Conservation (phyloP, 2,888 invertebrate genomes). For the Athetis lepigone region DNA sequence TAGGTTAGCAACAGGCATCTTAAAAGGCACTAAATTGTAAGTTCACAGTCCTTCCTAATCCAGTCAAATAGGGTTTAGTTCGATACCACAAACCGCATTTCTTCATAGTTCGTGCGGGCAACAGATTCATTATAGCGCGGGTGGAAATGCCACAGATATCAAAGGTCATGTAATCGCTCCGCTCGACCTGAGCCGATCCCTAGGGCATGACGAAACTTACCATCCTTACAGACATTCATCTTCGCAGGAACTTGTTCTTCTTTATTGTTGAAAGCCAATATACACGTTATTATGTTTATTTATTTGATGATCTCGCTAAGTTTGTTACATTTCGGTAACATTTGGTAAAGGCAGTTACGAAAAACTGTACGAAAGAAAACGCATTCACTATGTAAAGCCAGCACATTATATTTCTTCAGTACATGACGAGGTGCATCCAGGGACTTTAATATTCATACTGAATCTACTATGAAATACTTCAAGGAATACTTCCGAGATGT, state of each 20-base stretch:
- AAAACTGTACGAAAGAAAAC: constrained; percentile 8
- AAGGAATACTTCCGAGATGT: constrained; percentile 45
- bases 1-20: constrained; percentile 30
- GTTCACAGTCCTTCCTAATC: constrained; percentile 47
- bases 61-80: constrained; percentile 68
- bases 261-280: constrained; percentile 56
- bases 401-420: constrained; percentile 29
- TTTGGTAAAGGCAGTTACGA: constrained; percentile 6
- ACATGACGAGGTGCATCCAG: constrained; percentile 47
- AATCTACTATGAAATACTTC: constrained; percentile 58
- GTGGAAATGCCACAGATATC: constrained; percentile 67
- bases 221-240: constrained; percentile 57
- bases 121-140: constrained; percentile 70
- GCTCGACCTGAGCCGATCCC: constrained; percentile 66
- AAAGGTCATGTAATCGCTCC: constrained; percentile 70
- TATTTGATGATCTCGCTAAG: constrained; percentile 33
- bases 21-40: constrained; percentile 41
- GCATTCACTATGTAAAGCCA: constrained; percentile 2
- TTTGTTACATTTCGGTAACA: constrained; percentile 26
- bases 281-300: constrained; percentile 41
- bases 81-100: constrained; percentile 70
- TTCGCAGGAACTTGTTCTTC: constrained; percentile 45
- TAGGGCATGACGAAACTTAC: constrained; percentile 61
- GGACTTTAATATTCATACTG: constrained; percentile 58
- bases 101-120: constrained; percentile 69